Evolutionary conservation across 2,888 invertebrate genomes (phyloP).

Genomic region (Seira sanloemensis): DNA sequence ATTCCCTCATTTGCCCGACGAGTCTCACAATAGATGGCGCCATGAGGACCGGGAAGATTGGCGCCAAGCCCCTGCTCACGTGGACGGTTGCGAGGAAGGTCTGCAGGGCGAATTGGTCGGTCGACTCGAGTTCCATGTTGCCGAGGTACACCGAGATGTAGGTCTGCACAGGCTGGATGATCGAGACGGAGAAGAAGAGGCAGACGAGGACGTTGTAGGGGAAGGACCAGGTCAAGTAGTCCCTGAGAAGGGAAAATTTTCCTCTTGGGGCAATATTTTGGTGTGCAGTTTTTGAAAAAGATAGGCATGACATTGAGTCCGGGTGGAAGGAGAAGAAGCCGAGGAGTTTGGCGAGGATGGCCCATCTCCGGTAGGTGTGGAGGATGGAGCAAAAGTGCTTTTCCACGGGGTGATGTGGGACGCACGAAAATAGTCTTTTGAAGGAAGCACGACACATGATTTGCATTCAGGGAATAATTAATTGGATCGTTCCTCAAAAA

Average conservation of each 20-base stretch:
- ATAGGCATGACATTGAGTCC: background rate
- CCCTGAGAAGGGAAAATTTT: background rate
- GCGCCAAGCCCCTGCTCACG: slow-evolving; percentile 1
- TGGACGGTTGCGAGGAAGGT: slow-evolving; percentile 17
- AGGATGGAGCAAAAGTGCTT: background rate
- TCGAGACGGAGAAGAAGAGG: slow-evolving; percentile 2
- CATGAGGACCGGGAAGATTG: background rate
- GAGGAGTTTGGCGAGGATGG: slow-evolving; percentile 5
- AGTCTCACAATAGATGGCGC: background rate
- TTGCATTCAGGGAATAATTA: too few relatives aligned
- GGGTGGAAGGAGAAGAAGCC: slow-evolving; percentile 19
- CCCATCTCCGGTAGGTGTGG: slow-evolving; percentile 19
- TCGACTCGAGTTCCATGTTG: background rate
- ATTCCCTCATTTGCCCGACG: background rate
- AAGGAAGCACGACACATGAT: background rate
- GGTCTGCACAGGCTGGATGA: background rate
- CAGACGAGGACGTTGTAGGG: background rate
- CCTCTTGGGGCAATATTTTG: background rate
- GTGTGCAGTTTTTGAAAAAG: too few relatives aligned
- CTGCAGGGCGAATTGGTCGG: slow-evolving; percentile 28
- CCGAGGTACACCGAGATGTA: slow-evolving; percentile 24
- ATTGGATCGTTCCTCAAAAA: too few relatives aligned
- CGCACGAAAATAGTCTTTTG: background rate
- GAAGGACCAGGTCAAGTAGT: background rate
- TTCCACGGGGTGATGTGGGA: background rate